A percentile compares a stretch with the other conserved stretches of the same genome.
These are phyloP conservation scores for Nylanderia fulva DNA, from an alignment of 1,140 invertebrate species.

Conservation along the genomic window DNA sequence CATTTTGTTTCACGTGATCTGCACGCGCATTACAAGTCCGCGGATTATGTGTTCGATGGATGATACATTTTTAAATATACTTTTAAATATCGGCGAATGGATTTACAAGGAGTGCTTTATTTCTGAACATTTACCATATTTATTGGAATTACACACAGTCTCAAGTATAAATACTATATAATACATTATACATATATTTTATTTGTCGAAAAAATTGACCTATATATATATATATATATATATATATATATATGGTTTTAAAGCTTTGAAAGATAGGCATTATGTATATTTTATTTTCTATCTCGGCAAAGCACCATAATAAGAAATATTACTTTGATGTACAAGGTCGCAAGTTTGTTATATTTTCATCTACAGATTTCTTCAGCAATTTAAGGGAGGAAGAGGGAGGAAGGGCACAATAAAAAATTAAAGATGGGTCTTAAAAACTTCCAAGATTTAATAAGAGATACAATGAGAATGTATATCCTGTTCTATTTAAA, in stretches of 20 bases:
- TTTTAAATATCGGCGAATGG: constrained; percentile 23
- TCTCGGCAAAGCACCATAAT: neutral
- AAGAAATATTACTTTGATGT: constrained; percentile 3
- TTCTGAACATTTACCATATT: constrained; percentile 30
- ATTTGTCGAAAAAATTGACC: neutral
- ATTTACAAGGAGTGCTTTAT: constrained; percentile 27
- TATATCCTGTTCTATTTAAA: constrained; percentile 50
- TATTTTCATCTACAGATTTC: constrained; percentile 5
- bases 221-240: no score
- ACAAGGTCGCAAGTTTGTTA: no score
- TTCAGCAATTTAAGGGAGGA: neutral
- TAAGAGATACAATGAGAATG: constrained; percentile 46
- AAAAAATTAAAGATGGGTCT: constrained; percentile 34
- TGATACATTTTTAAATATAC: constrained; percentile 19
- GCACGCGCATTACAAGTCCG: neutral
- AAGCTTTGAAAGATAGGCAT: neutral
- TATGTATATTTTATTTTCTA: neutral
- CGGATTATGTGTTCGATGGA: constrained; percentile 27
- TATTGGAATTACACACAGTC: neutral
- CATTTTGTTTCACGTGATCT: constrained; percentile 30
- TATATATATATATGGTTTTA: constrained; percentile 14
- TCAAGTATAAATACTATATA: neutral
- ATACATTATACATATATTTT: neutral
- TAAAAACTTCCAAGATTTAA: constrained; percentile 53
- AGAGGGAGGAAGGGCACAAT: neutral